A percentile compares a stretch with the other conserved stretches of the same genome.
These are phyloP conservation scores for Panthera uncia DNA, from an alignment of 2,113 vertebrate genomes.

Conservation along the genomic window DNA sequence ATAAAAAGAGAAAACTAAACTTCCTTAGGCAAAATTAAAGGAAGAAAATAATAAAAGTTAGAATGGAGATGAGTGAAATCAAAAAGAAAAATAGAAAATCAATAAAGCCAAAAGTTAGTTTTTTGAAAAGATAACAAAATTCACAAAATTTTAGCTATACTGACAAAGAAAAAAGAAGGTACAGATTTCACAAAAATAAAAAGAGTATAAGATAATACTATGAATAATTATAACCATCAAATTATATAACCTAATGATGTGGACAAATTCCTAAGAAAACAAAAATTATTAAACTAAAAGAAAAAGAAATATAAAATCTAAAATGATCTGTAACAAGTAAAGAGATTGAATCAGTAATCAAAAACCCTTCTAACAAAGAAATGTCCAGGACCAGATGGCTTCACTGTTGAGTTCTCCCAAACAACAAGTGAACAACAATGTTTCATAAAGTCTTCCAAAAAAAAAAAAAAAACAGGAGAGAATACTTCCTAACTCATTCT, in stretches of 20 bases:
- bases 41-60: background rate
- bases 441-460: too few species aligned
- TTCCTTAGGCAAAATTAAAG: background rate
- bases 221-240: background rate
- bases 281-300: background rate
- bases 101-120: background rate
- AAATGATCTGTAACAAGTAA: too few species aligned
- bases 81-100: background rate
- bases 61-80: background rate
- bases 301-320: background rate
- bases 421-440: background rate
- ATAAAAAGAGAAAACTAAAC: background rate
- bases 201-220: background rate
- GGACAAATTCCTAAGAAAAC: background rate
- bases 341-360: background rate
- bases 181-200: constrained; percentile 6
- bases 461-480: too few species aligned
- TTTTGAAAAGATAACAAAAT: background rate
- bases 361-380: background rate
- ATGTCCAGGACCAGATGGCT: background rate
- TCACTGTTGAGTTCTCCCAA: background rate
- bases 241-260: background rate
- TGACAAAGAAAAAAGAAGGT: background rate
- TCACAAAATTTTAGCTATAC: background rate
- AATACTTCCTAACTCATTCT: too few species aligned